Conservation (phyloP, 2,888 invertebrate genomes). For the Eupithecia subumbrata region DNA sequence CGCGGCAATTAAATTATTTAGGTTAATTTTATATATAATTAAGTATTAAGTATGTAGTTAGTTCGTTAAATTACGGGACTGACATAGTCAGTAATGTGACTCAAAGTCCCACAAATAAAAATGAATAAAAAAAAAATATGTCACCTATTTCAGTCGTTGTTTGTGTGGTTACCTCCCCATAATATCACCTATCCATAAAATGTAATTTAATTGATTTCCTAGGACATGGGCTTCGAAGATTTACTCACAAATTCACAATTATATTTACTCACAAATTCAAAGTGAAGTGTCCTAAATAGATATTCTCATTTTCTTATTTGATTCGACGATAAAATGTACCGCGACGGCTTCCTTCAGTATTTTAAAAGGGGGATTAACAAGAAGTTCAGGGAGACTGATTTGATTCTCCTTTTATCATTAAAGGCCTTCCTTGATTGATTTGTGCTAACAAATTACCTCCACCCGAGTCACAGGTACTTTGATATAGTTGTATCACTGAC, state of each 20-base stretch:
- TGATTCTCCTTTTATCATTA: slow-evolving; percentile 39
- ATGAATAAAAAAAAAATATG: too few species aligned
- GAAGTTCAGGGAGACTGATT: slow-evolving; percentile 32
- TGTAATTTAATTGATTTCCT: too few species aligned
- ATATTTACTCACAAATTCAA: not conserved
- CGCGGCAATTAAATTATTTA: too few species aligned
- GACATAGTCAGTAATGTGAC: too few species aligned
- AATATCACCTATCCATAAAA: not conserved
- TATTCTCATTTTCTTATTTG: not conserved
- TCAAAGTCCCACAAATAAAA: too few species aligned
- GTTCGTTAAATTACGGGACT: too few species aligned
- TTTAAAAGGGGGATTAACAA: slow-evolving; percentile 24
- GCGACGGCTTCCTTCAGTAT: slow-evolving; percentile 23
- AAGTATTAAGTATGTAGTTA: too few species aligned
- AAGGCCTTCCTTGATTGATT: slow-evolving; percentile 49
- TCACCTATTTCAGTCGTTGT: too few species aligned
- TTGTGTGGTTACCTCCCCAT: too few species aligned
- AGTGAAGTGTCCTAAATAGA: not conserved
- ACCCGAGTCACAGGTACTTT: slow-evolving; percentile 23
- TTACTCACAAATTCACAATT: not conserved
- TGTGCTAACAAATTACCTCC: slow-evolving; percentile 51
- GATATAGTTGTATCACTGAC: slow-evolving; percentile 5
- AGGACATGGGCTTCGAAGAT: not conserved
- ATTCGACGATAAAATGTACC: not conserved
- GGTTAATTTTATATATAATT: too few species aligned